Evolutionary conservation across 2,113 vertebrate genomes (phyloP).

Genomic region (Peromyscus californicus): DNA sequence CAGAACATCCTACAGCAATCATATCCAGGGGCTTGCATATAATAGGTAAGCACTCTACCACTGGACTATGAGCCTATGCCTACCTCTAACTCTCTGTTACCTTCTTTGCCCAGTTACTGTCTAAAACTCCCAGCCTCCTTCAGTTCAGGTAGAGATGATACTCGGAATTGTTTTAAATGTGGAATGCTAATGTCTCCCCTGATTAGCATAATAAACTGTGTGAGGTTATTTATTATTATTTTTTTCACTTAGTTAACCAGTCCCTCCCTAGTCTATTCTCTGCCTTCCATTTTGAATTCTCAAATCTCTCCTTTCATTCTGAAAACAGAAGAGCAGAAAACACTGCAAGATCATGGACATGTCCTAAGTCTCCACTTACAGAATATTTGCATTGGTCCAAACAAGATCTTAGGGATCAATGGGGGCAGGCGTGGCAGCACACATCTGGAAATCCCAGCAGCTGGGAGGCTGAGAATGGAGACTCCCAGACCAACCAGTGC

Average conservation of each 20-base stretch:
- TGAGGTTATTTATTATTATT: conserved; percentile 19
- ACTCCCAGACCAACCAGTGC: not conserved
- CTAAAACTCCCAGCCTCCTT: not conserved
- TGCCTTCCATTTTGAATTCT: not conserved
- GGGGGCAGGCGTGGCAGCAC: too few relatives aligned
- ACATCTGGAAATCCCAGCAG: not conserved
- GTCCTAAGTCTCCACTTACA: not conserved
- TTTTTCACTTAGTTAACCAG: not conserved
- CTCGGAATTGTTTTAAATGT: not conserved
- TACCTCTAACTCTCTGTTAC: not conserved
- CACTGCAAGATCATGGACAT: not conserved
- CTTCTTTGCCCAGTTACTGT: not conserved
- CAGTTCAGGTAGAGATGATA: not conserved
- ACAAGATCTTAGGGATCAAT: conserved; percentile 11
- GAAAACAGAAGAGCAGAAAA: conserved; percentile 57
- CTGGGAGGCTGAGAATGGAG: not conserved
- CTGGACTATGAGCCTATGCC: too few relatives aligned
- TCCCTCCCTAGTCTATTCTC: not conserved
- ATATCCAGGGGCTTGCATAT: not conserved
- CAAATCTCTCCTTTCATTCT: conserved; percentile 30
- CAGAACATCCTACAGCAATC: too few relatives aligned
- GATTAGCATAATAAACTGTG: not conserved
- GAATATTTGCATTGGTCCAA: not conserved
- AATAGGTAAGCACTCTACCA: not conserved
- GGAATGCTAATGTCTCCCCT: not conserved